These are phyloP conservation scores for Limonius californicus DNA, from an alignment of 1,140 invertebrate genomes.

Conservation along the genomic window DNA sequence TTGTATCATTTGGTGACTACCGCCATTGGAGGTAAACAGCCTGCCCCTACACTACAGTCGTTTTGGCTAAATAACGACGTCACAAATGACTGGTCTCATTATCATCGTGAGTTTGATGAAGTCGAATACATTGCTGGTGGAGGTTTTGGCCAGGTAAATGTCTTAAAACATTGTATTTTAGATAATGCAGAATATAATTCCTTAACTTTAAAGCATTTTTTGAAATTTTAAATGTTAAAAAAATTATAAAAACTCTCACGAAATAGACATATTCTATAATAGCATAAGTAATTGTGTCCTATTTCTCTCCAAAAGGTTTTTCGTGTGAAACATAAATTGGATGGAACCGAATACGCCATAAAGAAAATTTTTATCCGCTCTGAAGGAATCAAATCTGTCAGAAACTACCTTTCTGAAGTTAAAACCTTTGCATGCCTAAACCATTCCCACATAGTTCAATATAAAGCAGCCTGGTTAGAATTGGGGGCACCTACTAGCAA, in stretches of 20 bases:
- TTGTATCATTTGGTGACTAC: slow-evolving; percentile 58
- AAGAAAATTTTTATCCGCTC: slow-evolving; percentile 73
- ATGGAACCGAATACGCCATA: slow-evolving; percentile 73
- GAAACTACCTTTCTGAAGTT: slow-evolving; percentile 68
- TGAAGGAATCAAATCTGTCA: slow-evolving; percentile 55
- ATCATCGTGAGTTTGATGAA: slow-evolving; percentile 73
- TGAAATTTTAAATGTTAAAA: no score
- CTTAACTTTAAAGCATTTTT: not conserved
- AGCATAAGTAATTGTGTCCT: not conserved
- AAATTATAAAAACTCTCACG: not conserved
- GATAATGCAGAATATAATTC: no score
- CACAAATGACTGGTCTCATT: slow-evolving; percentile 59
- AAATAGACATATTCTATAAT: not conserved
- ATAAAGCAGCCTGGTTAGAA: slow-evolving; percentile 81
- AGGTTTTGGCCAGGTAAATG: slow-evolving; percentile 68
- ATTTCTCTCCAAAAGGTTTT: slow-evolving; percentile 44
- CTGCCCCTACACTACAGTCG: slow-evolving; percentile 45
- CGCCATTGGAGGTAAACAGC: slow-evolving; percentile 51
- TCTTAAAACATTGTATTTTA: slow-evolving; percentile 46
- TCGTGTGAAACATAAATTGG: slow-evolving; percentile 64
- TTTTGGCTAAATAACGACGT: slow-evolving; percentile 49
- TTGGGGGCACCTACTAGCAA: slow-evolving; percentile 34
- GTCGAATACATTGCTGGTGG: slow-evolving; percentile 67
- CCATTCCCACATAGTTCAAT: slow-evolving; percentile 78
- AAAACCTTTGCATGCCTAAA: slow-evolving; percentile 73